Evolutionary conservation across 1,140 invertebrate species (phyloP).

Genomic region (Potamilus streckersoni): DNA sequence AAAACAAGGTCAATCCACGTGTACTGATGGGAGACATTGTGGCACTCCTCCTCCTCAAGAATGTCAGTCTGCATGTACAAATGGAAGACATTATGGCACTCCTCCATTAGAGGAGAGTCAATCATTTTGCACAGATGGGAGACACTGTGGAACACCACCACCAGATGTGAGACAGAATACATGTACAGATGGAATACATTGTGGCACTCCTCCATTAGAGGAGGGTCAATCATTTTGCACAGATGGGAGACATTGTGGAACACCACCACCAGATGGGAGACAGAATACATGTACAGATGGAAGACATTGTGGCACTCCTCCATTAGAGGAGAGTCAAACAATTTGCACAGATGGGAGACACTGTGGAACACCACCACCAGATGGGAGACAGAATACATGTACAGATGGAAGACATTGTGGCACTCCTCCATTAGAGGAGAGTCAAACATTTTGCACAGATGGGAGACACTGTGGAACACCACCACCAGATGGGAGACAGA

Average conservation of each 20-base stretch:
- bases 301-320: conserved; percentile 24
- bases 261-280: conserved; percentile 12
- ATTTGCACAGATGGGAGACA: conserved; percentile 17
- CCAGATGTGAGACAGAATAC: background rate
- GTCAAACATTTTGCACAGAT: conserved; percentile 5
- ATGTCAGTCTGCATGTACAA: background rate
- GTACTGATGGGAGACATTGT: conserved; percentile 26
- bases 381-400: background rate
- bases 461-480: conserved; percentile 24
- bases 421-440: conserved; percentile 13
- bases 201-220: conserved; percentile 18
- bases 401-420: conserved; percentile 30
- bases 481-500: background rate
- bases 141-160: conserved; percentile 17
- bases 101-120: background rate
- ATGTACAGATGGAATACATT: conserved; percentile 20
- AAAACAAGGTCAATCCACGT: background rate
- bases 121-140: background rate
- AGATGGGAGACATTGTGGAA: conserved; percentile 28
- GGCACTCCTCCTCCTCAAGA: conserved; percentile 16
- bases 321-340: background rate
- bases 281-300: conserved; percentile 13
- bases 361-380: conserved; percentile 24
- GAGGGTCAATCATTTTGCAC: background rate
- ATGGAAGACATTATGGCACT: conserved; percentile 23